Conservation (phyloP, 1,140 invertebrate genomes). For the Ruditapes philippinarum region DNA sequence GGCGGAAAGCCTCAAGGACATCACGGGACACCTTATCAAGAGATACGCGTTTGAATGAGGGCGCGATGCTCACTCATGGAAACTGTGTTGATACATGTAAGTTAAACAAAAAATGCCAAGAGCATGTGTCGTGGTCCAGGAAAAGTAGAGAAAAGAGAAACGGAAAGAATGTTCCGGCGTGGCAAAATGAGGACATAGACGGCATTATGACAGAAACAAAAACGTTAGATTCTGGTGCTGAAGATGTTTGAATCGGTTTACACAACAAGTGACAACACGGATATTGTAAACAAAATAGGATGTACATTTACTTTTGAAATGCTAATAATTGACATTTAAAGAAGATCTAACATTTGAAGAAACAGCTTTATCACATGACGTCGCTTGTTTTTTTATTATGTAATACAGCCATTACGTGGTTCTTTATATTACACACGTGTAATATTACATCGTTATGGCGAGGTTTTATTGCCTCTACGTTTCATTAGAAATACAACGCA, state of each 20-base stretch:
- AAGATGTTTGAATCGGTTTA: background rate
- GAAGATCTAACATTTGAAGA: too few relatives aligned
- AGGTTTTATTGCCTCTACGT: too few relatives aligned
- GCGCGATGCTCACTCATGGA: background rate
- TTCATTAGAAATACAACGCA: too few relatives aligned
- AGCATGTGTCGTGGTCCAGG: conserved; percentile 24
- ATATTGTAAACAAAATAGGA: too few relatives aligned
- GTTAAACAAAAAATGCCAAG: background rate
- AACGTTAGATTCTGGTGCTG: background rate
- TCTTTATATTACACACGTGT: too few relatives aligned
- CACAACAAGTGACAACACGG: too few relatives aligned
- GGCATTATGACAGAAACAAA: background rate
- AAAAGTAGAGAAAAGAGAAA: background rate
- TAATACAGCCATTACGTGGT: too few relatives aligned
- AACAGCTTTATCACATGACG: too few relatives aligned
- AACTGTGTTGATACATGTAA: conserved; percentile 1
- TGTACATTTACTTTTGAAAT: too few relatives aligned
- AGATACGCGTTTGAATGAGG: conserved; percentile 35
- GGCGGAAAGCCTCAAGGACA: conserved; percentile 29
- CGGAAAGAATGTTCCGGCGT: background rate
- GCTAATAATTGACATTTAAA: too few relatives aligned
- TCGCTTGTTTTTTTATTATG: too few relatives aligned
- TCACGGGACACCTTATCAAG: conserved; percentile 28
- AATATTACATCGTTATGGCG: too few relatives aligned
- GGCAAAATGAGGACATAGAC: background rate